Conservation (phyloP, 2,113 vertebrate genomes). For the Silurus glanis region DNA sequence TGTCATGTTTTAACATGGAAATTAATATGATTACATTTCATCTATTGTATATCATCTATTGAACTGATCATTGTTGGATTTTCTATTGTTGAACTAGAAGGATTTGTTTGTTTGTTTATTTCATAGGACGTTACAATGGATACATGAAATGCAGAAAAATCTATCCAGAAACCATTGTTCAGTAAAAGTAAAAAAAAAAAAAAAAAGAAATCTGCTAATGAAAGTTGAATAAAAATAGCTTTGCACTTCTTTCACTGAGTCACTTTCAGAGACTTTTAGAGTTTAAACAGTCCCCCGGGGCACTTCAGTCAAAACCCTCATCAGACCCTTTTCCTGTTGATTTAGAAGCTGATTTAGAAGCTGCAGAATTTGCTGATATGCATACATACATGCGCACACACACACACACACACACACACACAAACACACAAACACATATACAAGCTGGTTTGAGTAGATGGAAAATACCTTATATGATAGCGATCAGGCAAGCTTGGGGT, state of each 20-base stretch:
- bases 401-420: slow-evolving; percentile 21
- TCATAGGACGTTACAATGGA: background rate
- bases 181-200: background rate
- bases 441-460: slow-evolving; percentile 49
- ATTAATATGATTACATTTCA: background rate
- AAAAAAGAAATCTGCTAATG: background rate
- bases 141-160: background rate
- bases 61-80: background rate
- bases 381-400: slow-evolving; percentile 31
- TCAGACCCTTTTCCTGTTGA: slow-evolving; percentile 46
- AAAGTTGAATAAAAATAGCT: background rate
- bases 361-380: slow-evolving; percentile 43
- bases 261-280: background rate
- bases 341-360: slow-evolving; percentile 31
- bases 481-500: slow-evolving; percentile 46
- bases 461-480: slow-evolving; percentile 47
- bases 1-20: background rate
- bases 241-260: background rate
- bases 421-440: slow-evolving; percentile 36
- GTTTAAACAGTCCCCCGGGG: slow-evolving; percentile 24
- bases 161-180: background rate
- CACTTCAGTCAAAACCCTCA: slow-evolving; percentile 27
- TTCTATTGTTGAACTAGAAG: background rate
- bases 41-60: background rate
- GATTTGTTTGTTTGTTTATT: background rate